Evolutionary conservation across 1,140 invertebrate genomes (phyloP), one percentile per base, ranked within the genome.

Genomic region (Ceratina japonica): DNA sequence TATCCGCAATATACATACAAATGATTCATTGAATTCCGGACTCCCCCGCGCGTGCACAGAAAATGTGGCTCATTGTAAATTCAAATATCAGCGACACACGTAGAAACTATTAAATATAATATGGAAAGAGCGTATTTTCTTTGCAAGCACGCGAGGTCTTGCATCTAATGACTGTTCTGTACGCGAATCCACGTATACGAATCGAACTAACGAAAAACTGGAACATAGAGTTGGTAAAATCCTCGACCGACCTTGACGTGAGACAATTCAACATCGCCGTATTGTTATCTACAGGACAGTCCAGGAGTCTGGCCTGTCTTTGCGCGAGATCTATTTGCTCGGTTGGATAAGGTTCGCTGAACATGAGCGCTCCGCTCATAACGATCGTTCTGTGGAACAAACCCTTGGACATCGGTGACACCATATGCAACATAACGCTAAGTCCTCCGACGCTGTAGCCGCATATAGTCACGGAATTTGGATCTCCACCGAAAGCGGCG

Each of bases 301-400:
- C 93, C 0, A 97, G 87, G 7, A 95, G 83, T 18, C 93, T 87
- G 0, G 96, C 96, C 85, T 97, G 94, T 84, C 94, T 95, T 52
- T 94, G 93, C 1, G 96, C 95, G 59, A 96, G 84, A 70, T 94
- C 83, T 18, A 93, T 89, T 82, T 95, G 94, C 74, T 96, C 90
- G 1, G 88, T 89, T 0, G 93, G 92, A 12, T 94, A 87, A 3
- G 91, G 88, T 87, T 91, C 82, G 5, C 18, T 4, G 13, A 4
- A 49, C 8, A 51, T 1, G 0, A 95, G 94, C 1, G 97, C 93
- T 1, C 94, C 95, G 86, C 95, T 96, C 93, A 95, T 94, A 2
- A 94, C 93, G 64, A 96, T 95, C 0, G 93, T 95, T 44, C 94
- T 93, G 79, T 96, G 95, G 83, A 96, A 96, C 0, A 96, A 90